phyloP scores from a whole-genome alignment of 2,113 vertebrate species.

The Phodopus roborovskii region DNA sequence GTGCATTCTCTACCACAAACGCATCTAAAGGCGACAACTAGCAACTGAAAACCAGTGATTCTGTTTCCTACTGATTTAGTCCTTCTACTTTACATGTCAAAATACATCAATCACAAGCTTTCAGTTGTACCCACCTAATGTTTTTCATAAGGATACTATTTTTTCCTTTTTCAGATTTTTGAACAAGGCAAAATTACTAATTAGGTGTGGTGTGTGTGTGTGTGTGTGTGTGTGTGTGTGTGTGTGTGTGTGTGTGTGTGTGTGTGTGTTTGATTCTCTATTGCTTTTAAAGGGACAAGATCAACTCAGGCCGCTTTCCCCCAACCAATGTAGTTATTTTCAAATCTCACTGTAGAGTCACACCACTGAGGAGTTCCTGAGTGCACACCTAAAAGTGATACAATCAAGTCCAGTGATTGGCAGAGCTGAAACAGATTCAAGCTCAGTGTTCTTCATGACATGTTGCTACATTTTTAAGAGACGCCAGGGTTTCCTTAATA shows the following conservation, averaged over 20 bases:
- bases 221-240: too few relatives aligned
- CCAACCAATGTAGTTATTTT: background rate
- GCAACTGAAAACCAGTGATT: background rate
- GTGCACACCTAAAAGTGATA: background rate
- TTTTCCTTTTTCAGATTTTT: background rate
- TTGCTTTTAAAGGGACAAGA: constrained; percentile 11
- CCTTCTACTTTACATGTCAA: constrained; percentile 11
- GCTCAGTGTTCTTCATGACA: background rate
- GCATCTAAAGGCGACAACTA: background rate
- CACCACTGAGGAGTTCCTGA: background rate
- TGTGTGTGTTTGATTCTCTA: too few relatives aligned
- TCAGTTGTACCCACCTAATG: background rate
- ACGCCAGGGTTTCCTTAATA: background rate
- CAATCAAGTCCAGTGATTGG: background rate
- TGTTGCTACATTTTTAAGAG: background rate
- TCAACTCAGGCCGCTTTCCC: background rate
- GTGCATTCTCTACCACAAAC: background rate
- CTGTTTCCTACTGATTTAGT: background rate
- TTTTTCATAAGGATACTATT: background rate
- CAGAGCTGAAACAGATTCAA: background rate
- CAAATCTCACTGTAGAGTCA: background rate
- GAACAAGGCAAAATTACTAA: background rate
- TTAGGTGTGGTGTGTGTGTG: background rate
- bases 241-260: too few relatives aligned
- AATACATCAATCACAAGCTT: background rate